A percentile compares a stretch with the other conserved stretches of the same genome.
Evolutionary conservation across 2,797 vertebrate genomes (phyloP).

Genomic region (Darevskia mixta): DNA sequence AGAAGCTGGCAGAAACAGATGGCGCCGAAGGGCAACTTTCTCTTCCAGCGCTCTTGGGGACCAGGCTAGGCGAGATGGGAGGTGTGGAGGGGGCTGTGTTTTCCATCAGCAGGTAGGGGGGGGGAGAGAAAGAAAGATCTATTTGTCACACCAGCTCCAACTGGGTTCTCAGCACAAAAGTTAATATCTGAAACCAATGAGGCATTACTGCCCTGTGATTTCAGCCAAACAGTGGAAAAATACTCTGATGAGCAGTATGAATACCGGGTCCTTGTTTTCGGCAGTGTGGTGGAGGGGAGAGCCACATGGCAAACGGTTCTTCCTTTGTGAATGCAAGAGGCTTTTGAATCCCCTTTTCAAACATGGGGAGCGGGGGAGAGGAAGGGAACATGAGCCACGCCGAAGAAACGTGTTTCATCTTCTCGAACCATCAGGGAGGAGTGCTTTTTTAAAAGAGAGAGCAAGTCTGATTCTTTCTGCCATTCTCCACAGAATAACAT

Average conservation of each 20-base stretch:
- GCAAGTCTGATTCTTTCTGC: conserved; percentile 22
- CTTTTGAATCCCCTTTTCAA: conserved; percentile 58
- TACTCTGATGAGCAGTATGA: conserved; percentile 36
- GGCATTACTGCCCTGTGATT: conserved; percentile 72
- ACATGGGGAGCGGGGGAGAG: conserved; percentile 58
- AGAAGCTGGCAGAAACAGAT: conserved; percentile 86
- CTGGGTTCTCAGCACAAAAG: conserved; percentile 80
- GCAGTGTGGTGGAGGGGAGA: conserved; percentile 27
- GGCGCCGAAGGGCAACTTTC: conserved; percentile 84
- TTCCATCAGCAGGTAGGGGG: conserved; percentile 81
- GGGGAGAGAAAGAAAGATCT: conserved; percentile 72
- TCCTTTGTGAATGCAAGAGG: conserved; percentile 25
- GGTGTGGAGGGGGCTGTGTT: conserved; percentile 70
- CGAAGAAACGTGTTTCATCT: conserved; percentile 64
- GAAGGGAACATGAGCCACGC: conserved; percentile 57
- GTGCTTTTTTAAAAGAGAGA: neutral
- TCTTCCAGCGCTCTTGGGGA: conserved; percentile 81
- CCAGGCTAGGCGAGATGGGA: conserved; percentile 72
- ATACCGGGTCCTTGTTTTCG: conserved; percentile 48
- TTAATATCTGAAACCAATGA: conserved; percentile 85
- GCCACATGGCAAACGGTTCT: conserved; percentile 52
- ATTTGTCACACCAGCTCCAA: conserved; percentile 88
- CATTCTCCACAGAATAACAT: conserved; percentile 65
- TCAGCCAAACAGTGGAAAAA: conserved; percentile 58
- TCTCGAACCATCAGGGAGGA: conserved; percentile 63